phyloP scores from a whole-genome alignment of 2,113 vertebrate species.

The Sinocyclocheilus anshuiensis region DNA sequence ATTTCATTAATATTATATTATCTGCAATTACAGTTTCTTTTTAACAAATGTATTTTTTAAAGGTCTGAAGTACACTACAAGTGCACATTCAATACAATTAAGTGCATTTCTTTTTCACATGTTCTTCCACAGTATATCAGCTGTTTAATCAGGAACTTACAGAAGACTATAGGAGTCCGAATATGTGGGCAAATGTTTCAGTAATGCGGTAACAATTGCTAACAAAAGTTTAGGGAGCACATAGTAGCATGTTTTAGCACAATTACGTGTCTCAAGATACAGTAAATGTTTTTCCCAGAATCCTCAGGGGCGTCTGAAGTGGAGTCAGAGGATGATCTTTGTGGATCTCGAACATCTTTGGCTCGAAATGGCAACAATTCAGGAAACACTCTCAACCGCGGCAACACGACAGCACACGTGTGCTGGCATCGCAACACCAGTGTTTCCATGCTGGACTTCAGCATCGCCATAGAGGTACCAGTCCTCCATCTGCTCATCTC shows the following conservation, averaged over 20 bases:
- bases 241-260: background rate
- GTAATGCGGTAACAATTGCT: too few species aligned
- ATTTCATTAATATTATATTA: too few species aligned
- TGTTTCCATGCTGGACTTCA: constrained; percentile 99
- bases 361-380: constrained; percentile 78
- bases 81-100: background rate
- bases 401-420: constrained; percentile 98
- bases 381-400: constrained; percentile 81
- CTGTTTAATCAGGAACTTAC: background rate
- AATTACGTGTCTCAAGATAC: background rate
- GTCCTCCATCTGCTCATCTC: constrained; percentile 61
- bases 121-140: background rate
- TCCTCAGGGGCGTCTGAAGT: constrained; percentile 85
- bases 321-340: constrained; percentile 94
- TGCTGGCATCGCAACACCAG: constrained; percentile 99
- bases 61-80: too few species aligned
- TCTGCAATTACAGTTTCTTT: too few species aligned
- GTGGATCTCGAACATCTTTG: constrained; percentile 83
- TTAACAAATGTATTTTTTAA: too few species aligned
- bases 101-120: background rate
- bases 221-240: too few species aligned
- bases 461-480: constrained; percentile 94
- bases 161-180: background rate
- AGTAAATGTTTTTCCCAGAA: constrained; percentile 80
- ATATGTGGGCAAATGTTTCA: background rate